A percentile compares a stretch with the other conserved stretches of the same genome.
phyloP scores from a whole-genome alignment of 2,888 invertebrate species.

The Dione vanillae region DNA sequence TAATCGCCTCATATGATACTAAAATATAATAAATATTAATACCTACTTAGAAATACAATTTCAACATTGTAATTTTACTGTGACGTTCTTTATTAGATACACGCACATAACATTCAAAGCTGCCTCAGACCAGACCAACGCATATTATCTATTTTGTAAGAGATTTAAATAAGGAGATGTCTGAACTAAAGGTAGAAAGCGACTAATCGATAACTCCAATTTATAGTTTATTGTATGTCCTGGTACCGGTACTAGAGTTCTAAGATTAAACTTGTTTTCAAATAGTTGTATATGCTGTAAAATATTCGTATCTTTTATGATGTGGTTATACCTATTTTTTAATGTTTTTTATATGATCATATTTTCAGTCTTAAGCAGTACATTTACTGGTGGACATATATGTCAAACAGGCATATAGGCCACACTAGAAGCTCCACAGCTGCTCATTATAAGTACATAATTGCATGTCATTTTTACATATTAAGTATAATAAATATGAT shows the following conservation, averaged over 20 bases:
- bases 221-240: slow-evolving; percentile 27
- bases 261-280: slow-evolving; percentile 19
- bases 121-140: not conserved
- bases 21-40: slow-evolving; percentile 2
- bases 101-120: slow-evolving; percentile 7
- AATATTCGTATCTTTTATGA: too few species aligned
- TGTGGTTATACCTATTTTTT: not conserved
- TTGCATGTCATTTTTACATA: too few species aligned
- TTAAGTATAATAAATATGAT: not conserved
- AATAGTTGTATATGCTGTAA: not conserved
- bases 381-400: too few species aligned
- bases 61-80: slow-evolving; percentile 9
- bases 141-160: slow-evolving; percentile 27
- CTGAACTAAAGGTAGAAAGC: slow-evolving; percentile 27
- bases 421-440: too few species aligned
- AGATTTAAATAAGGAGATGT: slow-evolving; percentile 31
- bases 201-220: slow-evolving; percentile 29
- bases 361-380: too few species aligned
- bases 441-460: too few species aligned
- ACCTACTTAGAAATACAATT: not conserved
- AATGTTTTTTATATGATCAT: too few species aligned
- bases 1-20: not conserved
- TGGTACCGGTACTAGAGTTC: slow-evolving; percentile 8
- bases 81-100: not conserved
- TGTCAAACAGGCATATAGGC: too few species aligned